Evolutionary conservation across 2,888 invertebrate genomes (phyloP).

Genomic region (Conops quadrifasciatus): DNA sequence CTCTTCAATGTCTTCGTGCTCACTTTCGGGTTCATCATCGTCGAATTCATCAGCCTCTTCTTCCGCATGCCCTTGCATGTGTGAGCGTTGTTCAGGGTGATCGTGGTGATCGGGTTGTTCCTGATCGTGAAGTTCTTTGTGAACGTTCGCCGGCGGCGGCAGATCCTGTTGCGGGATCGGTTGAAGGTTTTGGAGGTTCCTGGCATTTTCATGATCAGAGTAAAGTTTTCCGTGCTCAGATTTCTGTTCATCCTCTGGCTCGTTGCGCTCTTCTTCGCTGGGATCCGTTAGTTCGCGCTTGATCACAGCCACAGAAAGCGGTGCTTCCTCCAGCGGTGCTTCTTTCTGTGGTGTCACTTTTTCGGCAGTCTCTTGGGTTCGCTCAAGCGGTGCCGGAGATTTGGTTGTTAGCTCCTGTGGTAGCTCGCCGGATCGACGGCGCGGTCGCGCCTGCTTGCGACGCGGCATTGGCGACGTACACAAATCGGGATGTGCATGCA

Average conservation of each 20-base stretch:
- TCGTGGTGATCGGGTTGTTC: constrained; percentile 32
- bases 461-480: constrained; percentile 84
- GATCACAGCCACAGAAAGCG: constrained; percentile 58
- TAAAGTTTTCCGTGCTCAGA: constrained; percentile 8
- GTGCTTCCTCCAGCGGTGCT: constrained; percentile 38
- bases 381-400: constrained; percentile 43
- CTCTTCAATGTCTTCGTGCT: constrained; percentile 59
- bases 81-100: constrained; percentile 2
- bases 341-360: constrained; percentile 40
- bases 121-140: constrained; percentile 15
- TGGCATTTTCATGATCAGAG: constrained; percentile 11
- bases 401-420: constrained; percentile 62
- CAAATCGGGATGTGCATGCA: constrained; percentile 61
- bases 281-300: constrained; percentile 65
- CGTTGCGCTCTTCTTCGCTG: constrained; percentile 51
- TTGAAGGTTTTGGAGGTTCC: background rate
- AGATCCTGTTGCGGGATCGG: background rate
- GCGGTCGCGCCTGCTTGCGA: constrained; percentile 85
- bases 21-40: constrained; percentile 49
- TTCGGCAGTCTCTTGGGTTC: constrained; percentile 19
- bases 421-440: constrained; percentile 81
- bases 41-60: constrained; percentile 45
- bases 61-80: constrained; percentile 43
- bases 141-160: background rate
- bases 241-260: constrained; percentile 17